These are phyloP conservation scores for Cosmia trapezina DNA, from an alignment of 2,888 invertebrate species.

Conservation along the genomic window DNA sequence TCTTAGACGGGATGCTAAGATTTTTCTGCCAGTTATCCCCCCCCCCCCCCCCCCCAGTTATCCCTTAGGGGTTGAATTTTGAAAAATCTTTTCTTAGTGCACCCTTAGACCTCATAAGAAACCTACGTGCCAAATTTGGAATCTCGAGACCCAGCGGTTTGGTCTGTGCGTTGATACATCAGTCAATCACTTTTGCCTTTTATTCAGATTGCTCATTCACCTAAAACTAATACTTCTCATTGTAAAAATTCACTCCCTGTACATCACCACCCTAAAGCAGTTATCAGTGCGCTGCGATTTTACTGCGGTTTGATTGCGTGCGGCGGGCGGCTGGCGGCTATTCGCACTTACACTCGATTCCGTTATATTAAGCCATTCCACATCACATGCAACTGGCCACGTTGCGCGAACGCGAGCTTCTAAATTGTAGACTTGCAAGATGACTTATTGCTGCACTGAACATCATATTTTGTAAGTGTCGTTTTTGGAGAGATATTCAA, in stretches of 20 bases:
- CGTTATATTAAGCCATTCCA: slow-evolving; percentile 77
- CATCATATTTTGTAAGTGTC: slow-evolving; percentile 16
- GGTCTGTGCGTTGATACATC: no score
- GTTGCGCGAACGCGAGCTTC: slow-evolving; percentile 38
- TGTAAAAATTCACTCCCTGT: slow-evolving; percentile 51
- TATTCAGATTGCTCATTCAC: neutral
- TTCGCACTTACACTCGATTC: slow-evolving; percentile 75
- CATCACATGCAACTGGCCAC: slow-evolving; percentile 54
- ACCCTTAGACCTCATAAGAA: no score
- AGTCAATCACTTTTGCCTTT: no score
- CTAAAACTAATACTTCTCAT: neutral
- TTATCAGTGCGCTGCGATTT: slow-evolving; percentile 79
- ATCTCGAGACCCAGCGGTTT: no score
- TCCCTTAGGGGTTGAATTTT: no score
- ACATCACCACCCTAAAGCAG: slow-evolving; percentile 65
- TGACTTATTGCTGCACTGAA: slow-evolving; percentile 41
- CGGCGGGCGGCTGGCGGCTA: slow-evolving; percentile 63
- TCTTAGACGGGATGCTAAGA: neutral
- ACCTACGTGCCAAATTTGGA: no score
- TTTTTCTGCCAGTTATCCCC: neutral
- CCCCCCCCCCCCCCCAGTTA: no score
- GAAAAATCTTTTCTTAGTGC: no score
- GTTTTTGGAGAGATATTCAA: neutral
- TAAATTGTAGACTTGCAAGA: slow-evolving; percentile 48
- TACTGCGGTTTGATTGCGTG: slow-evolving; percentile 81